A percentile compares a stretch with the other conserved stretches of the same genome.
These are phyloP conservation scores for Propithecus perrieri DNA, from an alignment of 2,797 vertebrate species.

Conservation along the genomic window DNA sequence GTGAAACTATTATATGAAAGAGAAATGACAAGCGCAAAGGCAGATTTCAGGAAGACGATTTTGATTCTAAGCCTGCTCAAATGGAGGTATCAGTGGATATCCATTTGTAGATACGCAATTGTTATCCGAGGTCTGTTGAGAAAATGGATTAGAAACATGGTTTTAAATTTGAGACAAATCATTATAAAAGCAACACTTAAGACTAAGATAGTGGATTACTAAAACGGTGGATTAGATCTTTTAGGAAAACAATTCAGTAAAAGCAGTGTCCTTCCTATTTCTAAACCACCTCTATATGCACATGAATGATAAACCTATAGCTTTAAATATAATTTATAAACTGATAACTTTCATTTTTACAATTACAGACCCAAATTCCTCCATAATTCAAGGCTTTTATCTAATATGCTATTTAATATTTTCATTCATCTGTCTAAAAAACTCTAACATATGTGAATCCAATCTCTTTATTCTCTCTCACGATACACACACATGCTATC, in stretches of 20 bases:
- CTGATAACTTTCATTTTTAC: neutral
- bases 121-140: neutral
- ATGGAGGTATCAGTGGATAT: neutral
- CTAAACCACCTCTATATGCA: neutral
- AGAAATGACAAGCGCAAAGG: neutral
- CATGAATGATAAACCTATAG: neutral
- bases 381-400: neutral
- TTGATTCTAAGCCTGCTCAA: neutral
- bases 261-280: neutral
- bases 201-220: neutral
- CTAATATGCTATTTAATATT: neutral
- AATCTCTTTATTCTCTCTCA: neutral
- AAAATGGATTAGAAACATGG: neutral
- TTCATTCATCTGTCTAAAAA: neutral
- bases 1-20: neutral
- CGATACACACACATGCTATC: neutral
- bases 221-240: neutral
- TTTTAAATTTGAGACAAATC: neutral
- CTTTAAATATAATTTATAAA: neutral
- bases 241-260: neutral
- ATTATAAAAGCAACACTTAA: neutral
- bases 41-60: neutral
- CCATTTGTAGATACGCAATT: neutral
- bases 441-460: neutral
- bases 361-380: neutral